Conservation (phyloP, 2,888 invertebrate species). For the Psylliodes chrysocephalus region DNA sequence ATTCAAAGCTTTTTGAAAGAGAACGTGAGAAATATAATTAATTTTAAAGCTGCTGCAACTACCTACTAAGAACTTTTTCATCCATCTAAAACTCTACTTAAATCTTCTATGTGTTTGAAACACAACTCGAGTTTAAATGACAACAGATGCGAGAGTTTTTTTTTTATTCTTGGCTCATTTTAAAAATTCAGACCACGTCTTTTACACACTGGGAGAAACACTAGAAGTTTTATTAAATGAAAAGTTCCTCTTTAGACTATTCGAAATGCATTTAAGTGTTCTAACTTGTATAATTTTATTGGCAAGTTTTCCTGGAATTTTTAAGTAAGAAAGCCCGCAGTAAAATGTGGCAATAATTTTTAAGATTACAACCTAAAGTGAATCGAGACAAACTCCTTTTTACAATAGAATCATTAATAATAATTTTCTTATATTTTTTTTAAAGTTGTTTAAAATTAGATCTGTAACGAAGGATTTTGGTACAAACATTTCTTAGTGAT, state of each 20-base stretch:
- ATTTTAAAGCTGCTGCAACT: not conserved
- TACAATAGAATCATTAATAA: too few species aligned
- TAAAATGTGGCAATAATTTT: too few species aligned
- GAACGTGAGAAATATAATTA: too few species aligned
- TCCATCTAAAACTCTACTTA: not conserved
- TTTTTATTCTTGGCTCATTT: not conserved
- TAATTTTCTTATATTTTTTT: too few species aligned
- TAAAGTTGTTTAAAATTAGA: too few species aligned
- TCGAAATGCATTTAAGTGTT: constrained; percentile 3
- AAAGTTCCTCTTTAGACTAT: not conserved
- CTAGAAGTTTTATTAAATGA: constrained; percentile 15
- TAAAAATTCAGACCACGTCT: not conserved
- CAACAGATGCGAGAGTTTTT: not conserved
- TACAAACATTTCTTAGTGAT: too few species aligned
- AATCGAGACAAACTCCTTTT: too few species aligned
- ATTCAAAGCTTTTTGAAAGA: too few species aligned
- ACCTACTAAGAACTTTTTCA: not conserved
- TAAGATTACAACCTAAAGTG: too few species aligned
- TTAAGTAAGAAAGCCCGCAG: too few species aligned
- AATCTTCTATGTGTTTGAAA: not conserved
- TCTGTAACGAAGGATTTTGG: too few species aligned
- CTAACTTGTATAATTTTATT: constrained; percentile 19
- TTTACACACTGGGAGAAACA: not conserved
- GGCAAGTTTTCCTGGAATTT: not conserved
- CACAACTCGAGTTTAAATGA: not conserved